Percentiles rank a stretch among this genome's conserved stretches.
Evolutionary conservation across 2,113 vertebrate species (phyloP).

Genomic region (Sinocyclocheilus anshuiensis): DNA sequence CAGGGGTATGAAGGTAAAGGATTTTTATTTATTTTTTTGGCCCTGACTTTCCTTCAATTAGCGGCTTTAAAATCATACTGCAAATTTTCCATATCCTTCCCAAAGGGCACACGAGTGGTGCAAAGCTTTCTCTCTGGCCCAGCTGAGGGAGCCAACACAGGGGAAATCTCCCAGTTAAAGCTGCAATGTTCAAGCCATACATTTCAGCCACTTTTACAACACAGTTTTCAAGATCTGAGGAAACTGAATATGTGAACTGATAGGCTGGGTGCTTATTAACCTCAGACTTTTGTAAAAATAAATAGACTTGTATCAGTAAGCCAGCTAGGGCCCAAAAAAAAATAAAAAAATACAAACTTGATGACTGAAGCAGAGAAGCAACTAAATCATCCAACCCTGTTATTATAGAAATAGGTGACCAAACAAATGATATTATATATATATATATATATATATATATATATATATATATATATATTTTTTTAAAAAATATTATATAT

Average conservation of each 20-base stretch:
- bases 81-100: conserved; percentile 88
- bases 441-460: too few relatives aligned
- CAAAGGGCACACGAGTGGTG: conserved; percentile 81
- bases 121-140: conserved; percentile 82
- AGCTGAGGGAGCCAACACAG: conserved; percentile 74
- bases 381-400: too few relatives aligned
- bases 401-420: neutral
- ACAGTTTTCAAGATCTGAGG: conserved; percentile 69
- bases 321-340: too few relatives aligned
- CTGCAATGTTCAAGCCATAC: conserved; percentile 74
- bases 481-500: too few relatives aligned
- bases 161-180: conserved; percentile 80
- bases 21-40: conserved; percentile 24
- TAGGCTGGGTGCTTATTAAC: conserved; percentile 69
- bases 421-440: too few relatives aligned
- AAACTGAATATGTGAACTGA: conserved; percentile 66
- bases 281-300: conserved; percentile 63
- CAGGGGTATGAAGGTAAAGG: neutral
- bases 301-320: conserved; percentile 53
- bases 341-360: neutral
- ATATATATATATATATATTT: too few relatives aligned
- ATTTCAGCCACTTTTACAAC: conserved; percentile 76
- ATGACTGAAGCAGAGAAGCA: neutral
- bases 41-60: conserved; percentile 73
- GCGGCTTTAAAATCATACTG: conserved; percentile 83